phyloP scores from a whole-genome alignment of 1,140 invertebrate species.

The Monochamus saltuarius region DNA sequence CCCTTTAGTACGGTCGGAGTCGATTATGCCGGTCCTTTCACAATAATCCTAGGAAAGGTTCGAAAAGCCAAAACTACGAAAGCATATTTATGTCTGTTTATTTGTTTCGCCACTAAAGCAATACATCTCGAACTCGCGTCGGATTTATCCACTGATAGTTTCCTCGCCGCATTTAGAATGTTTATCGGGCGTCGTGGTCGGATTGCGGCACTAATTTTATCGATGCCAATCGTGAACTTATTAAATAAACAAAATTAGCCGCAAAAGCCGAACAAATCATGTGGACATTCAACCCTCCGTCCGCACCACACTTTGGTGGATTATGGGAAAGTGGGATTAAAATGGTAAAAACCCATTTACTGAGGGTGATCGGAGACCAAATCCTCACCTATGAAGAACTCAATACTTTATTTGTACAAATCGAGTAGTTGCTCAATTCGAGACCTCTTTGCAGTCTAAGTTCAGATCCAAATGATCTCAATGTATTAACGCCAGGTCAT shows the following conservation, averaged over 20 bases:
- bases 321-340: constrained; percentile 11
- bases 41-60: neutral
- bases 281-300: neutral
- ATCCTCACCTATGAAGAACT: constrained; percentile 13
- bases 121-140: constrained; percentile 52
- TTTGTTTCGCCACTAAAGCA: constrained; percentile 47
- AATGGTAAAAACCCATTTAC: constrained; percentile 11
- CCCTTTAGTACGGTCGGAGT: constrained; percentile 9
- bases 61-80: constrained; percentile 33
- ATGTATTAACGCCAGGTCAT: neutral
- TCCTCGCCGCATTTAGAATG: neutral
- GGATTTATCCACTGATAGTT: constrained; percentile 38
- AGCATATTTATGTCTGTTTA: constrained; percentile 48
- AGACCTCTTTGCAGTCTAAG: neutral
- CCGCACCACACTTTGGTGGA: constrained; percentile 5
- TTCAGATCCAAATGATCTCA: neutral
- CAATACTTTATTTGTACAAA: neutral
- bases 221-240: no score
- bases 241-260: neutral
- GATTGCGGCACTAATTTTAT: no score
- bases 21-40: constrained; percentile 19
- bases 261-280: neutral
- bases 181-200: neutral
- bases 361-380: constrained; percentile 8
- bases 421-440: neutral